Percentiles rank a stretch among this genome's conserved stretches.
Conservation (phyloP, 2,888 invertebrate genomes). For the Ochropleura plecta region DNA sequence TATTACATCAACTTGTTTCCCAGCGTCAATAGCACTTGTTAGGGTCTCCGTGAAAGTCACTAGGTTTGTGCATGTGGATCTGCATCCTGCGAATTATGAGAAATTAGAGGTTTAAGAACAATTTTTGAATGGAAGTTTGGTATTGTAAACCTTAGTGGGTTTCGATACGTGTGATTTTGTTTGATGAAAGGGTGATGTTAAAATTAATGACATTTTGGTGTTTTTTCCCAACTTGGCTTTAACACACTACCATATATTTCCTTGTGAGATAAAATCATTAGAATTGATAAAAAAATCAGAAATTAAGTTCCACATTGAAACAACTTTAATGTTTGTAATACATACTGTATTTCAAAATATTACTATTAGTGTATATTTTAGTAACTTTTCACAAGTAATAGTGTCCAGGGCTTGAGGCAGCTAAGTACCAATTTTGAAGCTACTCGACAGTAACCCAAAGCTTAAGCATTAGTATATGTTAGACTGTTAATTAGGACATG, state of each 20-base stretch:
- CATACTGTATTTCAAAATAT: constrained; percentile 13
- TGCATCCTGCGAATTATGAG: no score
- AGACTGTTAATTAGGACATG: constrained; percentile 75
- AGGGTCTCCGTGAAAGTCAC: no score
- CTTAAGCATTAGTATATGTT: constrained; percentile 71
- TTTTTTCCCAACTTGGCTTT: not conserved
- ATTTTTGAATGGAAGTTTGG: constrained; percentile 4
- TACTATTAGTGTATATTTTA: not conserved
- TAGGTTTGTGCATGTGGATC: no score
- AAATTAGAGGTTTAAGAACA: not conserved
- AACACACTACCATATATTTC: not conserved
- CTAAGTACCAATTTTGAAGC: constrained; percentile 76
- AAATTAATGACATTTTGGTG: not conserved
- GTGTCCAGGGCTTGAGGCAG: constrained; percentile 70
- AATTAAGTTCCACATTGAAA: not conserved
- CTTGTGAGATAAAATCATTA: not conserved
- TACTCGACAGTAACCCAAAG: constrained; percentile 80
- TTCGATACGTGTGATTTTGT: constrained; percentile 6
- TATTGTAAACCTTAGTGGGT: not conserved
- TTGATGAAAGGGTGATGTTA: not conserved
- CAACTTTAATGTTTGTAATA: constrained; percentile 2
- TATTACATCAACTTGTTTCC: no score
- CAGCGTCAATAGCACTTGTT: no score
- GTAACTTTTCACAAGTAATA: constrained; percentile 71
- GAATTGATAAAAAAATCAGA: constrained; percentile 13